Base-by-base conservation (phyloP, 2,113 vertebrate species). In the Rallus limicola region DNA sequence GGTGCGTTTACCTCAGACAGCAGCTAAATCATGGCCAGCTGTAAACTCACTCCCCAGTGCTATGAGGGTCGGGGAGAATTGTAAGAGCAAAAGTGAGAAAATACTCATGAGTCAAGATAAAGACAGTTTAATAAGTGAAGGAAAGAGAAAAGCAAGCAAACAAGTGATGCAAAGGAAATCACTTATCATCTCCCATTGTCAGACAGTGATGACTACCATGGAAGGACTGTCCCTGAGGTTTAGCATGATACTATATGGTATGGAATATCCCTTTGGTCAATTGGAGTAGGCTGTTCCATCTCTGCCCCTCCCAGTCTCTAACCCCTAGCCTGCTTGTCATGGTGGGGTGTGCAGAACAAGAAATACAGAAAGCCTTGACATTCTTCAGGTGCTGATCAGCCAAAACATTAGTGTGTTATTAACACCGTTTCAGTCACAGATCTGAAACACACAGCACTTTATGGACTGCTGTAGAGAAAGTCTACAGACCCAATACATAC, bases 271-370 rank as follows among this genome's bases (percentile, higher is more conserved):
- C 1, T 42, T 68, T 21, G 15, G 8, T n/a, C 13, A 23, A 5
- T 20, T 53, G 10, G 11, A 2, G 7, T 36, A 5, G 7, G 4
- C 17, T 31, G 10, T 46, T 6, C 16, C 2, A 0, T 14, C 56
- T 58, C 14, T 67, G 3, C 13, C 10, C 7, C 5, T 76, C 15
- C 13, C 8, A 56, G 48, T 6, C 4, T 58, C 23, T 68, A 5
- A 33, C 4, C 25, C 18, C 34, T n/a, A 46, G 5, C 20, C 14
- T 53, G 1, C 6, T 29, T 44, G 42, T 44, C 16, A 13, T 48
- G 18, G 7, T 5, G 21, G 5, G 4, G 17, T n/a, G 26, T 3
- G 18, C 5, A 48, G 33, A 36, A 7, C 10, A 11, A 36, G 16
- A n/a, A 69, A 46, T 3, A 70, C 15, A 48, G 31, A n/a, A 33